Conservation (phyloP, 2,888 invertebrate species). For the Priocnemis perturbator region DNA sequence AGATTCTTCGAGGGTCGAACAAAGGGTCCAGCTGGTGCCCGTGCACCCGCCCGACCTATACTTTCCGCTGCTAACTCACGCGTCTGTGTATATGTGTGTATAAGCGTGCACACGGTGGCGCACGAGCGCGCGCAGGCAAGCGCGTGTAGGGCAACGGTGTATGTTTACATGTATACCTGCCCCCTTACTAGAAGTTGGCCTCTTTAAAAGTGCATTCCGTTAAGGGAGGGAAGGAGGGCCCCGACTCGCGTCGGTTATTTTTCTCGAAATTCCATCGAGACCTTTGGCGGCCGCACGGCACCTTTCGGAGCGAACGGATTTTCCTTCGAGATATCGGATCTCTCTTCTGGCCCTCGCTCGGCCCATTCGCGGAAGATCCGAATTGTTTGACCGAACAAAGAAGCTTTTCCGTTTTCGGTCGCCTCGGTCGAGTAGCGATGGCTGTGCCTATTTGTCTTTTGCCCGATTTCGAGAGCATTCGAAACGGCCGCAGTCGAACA, state of each 20-base stretch:
- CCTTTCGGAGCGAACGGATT: too few species aligned
- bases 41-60: conserved; percentile 29
- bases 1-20: conserved; percentile 50
- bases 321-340: too few species aligned
- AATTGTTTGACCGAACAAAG: too few species aligned
- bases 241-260: background rate
- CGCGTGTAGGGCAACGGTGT: background rate
- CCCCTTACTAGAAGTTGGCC: background rate
- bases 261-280: background rate
- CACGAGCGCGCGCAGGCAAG: too few species aligned
- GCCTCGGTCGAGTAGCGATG: too few species aligned
- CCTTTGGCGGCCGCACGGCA: too few species aligned
- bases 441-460: too few species aligned
- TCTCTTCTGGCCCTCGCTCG: too few species aligned
- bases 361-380: too few species aligned
- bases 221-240: background rate
- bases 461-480: too few species aligned
- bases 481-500: too few species aligned
- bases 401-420: too few species aligned
- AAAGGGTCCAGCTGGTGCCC: conserved; percentile 53
- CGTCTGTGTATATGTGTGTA: background rate
- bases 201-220: background rate
- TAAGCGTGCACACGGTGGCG: background rate
- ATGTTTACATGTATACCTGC: background rate
- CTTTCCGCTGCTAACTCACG: conserved; percentile 18